Conservation (phyloP, 2,113 vertebrate species). For the Agapornis roseicollis region DNA sequence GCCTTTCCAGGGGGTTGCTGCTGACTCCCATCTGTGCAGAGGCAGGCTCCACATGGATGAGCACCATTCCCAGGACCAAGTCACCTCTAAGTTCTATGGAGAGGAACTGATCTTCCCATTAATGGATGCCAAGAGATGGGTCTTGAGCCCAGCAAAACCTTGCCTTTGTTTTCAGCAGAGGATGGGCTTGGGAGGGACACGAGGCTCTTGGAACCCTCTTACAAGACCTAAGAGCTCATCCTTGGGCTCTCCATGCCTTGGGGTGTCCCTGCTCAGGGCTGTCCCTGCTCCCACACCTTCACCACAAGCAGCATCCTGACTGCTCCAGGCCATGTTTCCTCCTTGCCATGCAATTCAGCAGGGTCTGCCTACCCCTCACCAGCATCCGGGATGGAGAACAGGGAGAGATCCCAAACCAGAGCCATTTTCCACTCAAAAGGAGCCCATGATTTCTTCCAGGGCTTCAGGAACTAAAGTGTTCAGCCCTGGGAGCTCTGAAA, state of each 20-base stretch:
- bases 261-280: background rate
- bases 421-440: background rate
- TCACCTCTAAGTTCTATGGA: background rate
- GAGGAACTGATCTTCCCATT: rapidly evolving
- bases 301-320: background rate
- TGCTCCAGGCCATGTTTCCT: background rate
- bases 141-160: background rate
- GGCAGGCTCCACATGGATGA: background rate
- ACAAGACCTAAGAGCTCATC: background rate
- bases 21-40: background rate
- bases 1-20: background rate
- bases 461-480: background rate
- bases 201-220: background rate
- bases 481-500: background rate
- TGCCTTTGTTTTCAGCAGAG: background rate
- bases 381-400: rapidly evolving
- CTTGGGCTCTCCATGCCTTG: background rate
- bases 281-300: background rate
- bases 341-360: rapidly evolving
- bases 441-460: background rate
- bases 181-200: no score
- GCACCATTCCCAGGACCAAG: background rate
- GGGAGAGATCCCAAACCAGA: background rate
- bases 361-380: background rate
- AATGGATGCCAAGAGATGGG: rapidly evolving